These are phyloP conservation scores for Erpornis zantholeuca DNA, from an alignment of 2,113 vertebrate species.

Conservation along the genomic window DNA sequence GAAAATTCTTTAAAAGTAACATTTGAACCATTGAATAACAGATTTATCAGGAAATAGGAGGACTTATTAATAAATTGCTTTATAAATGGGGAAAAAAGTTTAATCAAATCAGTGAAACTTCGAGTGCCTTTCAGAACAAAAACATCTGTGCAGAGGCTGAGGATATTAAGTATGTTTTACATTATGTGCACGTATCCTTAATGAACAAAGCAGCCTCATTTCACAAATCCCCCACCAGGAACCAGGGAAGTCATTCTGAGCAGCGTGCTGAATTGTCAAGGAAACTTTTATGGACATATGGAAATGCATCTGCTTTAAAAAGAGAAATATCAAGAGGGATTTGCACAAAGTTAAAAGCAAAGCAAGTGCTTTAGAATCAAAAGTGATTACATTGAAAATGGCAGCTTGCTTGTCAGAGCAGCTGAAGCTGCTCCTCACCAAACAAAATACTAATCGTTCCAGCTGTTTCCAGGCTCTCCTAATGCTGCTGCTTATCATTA, in stretches of 20 bases:
- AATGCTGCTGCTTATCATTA: neutral
- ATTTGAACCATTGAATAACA: neutral
- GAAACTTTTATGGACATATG: conserved; percentile 48
- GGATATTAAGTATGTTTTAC: neutral
- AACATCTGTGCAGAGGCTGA: neutral
- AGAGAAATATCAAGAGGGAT: conserved; percentile 46
- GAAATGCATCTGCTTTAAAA: conserved; percentile 43
- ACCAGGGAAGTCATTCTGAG: neutral
- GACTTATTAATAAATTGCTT: neutral
- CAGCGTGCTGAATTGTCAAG: neutral
- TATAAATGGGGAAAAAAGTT: neutral
- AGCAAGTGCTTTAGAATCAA: conserved; percentile 34
- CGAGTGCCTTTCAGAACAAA: neutral
- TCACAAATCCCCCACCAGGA: neutral
- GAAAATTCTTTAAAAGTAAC: neutral
- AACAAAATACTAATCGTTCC: neutral
- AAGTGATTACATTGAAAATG: conserved; percentile 46
- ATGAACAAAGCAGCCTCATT: conserved; percentile 20
- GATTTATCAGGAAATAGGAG: neutral
- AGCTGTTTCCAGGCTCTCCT: conserved; percentile 22
- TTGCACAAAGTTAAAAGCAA: conserved; percentile 52
- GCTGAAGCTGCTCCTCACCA: neutral
- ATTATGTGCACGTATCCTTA: neutral
- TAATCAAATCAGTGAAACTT: neutral
- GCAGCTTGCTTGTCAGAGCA: conserved; percentile 21